Conservation (phyloP, 2,888 invertebrate species). For the Empis livida region DNA sequence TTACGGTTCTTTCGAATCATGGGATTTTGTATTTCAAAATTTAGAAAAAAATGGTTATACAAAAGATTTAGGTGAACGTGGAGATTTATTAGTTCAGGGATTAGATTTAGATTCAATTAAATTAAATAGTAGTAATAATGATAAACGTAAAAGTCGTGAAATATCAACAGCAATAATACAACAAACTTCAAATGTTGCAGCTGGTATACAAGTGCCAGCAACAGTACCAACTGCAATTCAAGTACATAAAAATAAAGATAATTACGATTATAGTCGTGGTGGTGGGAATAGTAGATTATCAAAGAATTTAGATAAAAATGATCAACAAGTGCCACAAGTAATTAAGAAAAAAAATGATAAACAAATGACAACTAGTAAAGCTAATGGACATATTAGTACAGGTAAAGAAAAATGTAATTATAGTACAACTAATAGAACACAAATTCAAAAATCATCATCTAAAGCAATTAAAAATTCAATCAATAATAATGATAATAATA, state of each 20-base stretch:
- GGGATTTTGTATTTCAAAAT: conserved; percentile 70
- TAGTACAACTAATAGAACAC: not conserved
- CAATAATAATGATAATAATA: not conserved
- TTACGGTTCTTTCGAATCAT: conserved; percentile 56
- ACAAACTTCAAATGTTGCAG: conserved; percentile 1
- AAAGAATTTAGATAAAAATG: no score
- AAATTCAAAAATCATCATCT: not conserved
- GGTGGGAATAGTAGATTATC: not conserved
- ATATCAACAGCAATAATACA: not conserved
- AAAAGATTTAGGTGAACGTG: conserved; percentile 51
- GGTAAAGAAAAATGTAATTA: not conserved
- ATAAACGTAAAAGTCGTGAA: not conserved
- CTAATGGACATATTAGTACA: not conserved
- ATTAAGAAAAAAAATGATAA: not conserved
- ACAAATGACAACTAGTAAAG: not conserved
- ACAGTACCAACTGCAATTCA: not conserved
- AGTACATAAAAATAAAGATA: no score
- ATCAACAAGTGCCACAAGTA: not conserved
- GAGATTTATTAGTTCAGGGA: conserved; percentile 42
- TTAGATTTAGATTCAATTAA: conserved; percentile 29
- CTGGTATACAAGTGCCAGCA: conserved; percentile 2
- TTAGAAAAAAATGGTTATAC: conserved; percentile 59
- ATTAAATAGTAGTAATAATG: conserved; percentile 9
- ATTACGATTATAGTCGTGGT: not conserved
- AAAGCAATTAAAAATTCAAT: not conserved